These are phyloP conservation scores for Buathra laborator DNA, from an alignment of 2,888 invertebrate genomes.

Conservation along the genomic window DNA sequence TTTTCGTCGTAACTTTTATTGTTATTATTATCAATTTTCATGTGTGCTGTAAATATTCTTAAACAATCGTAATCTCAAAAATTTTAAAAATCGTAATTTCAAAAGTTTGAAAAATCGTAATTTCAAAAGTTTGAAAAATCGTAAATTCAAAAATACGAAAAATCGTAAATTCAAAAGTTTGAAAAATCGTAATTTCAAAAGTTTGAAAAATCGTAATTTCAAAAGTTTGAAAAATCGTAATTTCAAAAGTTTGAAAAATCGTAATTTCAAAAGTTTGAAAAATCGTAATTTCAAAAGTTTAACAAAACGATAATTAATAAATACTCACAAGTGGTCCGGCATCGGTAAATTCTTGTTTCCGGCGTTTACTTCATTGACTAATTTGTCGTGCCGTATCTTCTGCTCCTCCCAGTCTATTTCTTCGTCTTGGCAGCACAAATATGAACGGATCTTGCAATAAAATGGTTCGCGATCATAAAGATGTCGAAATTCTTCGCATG, in stretches of 20 bases:
- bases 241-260: background rate
- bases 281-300: background rate
- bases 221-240: background rate
- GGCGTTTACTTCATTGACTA: constrained; percentile 79
- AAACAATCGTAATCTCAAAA: no score
- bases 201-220: background rate
- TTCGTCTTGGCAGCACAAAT: constrained; percentile 85
- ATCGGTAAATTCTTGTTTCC: constrained; percentile 82
- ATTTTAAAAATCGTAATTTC: no score
- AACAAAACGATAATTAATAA: background rate
- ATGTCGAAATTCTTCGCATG: constrained; percentile 78
- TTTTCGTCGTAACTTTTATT: constrained; percentile 16
- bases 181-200: background rate
- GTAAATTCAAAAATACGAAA: no score
- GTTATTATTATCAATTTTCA: no score
- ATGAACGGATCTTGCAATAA: constrained; percentile 85
- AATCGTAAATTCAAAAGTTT: background rate
- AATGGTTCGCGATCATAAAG: constrained; percentile 85
- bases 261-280: background rate
- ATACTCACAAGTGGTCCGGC: constrained; percentile 86
- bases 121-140: no score
- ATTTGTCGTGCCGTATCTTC: constrained; percentile 84
- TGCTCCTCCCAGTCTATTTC: constrained; percentile 85
- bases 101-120: no score
- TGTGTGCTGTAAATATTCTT: no score